These are phyloP conservation scores for Phrynocephalus forsythii DNA, from an alignment of 2,797 vertebrate genomes.

Conservation along the genomic window DNA sequence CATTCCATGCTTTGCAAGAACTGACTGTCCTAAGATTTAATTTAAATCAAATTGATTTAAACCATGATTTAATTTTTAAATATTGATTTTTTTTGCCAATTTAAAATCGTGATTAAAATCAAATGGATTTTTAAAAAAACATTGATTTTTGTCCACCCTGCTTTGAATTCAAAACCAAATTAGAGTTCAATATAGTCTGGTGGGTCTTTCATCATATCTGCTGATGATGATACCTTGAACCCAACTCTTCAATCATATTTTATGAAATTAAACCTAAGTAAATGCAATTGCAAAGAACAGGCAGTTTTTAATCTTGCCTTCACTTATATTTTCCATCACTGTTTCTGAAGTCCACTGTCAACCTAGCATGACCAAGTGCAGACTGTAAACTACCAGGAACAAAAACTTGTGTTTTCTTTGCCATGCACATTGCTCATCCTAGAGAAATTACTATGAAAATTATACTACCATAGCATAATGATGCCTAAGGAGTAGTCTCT, in stretches of 20 bases:
- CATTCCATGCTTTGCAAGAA: no score
- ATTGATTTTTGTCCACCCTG: no score
- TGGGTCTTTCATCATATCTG: not conserved
- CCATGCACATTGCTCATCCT: not conserved
- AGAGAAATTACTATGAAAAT: not conserved
- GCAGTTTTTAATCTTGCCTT: not conserved
- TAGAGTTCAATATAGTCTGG: no score
- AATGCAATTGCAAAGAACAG: not conserved
- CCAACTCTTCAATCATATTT: not conserved
- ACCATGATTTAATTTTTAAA: no score
- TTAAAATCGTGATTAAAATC: no score
- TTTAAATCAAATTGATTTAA: no score
- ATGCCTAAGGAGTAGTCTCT: not conserved
- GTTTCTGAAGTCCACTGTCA: not conserved
- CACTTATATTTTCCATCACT: not conserved
- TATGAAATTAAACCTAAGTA: not conserved
- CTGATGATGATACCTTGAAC: not conserved
- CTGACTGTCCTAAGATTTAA: no score
- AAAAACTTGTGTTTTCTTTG: not conserved
- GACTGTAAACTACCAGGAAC: not conserved
- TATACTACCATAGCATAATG: no score
- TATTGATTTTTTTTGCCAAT: no score
- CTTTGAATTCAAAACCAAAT: no score
- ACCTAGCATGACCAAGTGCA: not conserved
- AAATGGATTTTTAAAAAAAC: no score